Base-by-base conservation (phyloP, 2,797 vertebrate species). In the Typhlichthys eigenmanni region DNA sequence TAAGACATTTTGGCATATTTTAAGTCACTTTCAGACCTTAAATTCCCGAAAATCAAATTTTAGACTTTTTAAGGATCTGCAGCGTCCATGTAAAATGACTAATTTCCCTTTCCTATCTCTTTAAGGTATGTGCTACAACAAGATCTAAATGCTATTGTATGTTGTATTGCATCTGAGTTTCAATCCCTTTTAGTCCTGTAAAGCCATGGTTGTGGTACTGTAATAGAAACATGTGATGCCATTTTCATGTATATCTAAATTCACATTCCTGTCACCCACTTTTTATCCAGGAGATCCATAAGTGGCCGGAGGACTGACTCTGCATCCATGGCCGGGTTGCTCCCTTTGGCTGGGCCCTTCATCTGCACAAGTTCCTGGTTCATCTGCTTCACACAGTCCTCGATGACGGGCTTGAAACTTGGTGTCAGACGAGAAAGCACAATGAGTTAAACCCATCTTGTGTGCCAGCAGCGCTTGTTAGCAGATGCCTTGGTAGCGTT, bases 271-370 rank as follows among this genome's bases (percentile, higher is more conserved):
- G 47, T 64, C 51, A 85, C 94, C 84, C 71, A 99, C 98, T 90
- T 99, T 91, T 96, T 99, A 86, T 99, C 98, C 74, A 99, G 88
- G 62, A 98, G 94, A 76, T 99, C 97, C 97, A 98, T 99, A 16
- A 99, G 94, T 0, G 96, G 95, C 43, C 97, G 89, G 32, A 99
- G 90, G n/a, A 95, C 95, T 0, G 93, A 89, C 86, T 98, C 98
- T 0, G 98, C 96, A 52, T 99, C 96, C 86, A 98, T 91, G 12
- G 95, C 92, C 0, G 95, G 87, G 2, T 93, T 96, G 85, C 92
- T 96, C 57, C 95, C 95, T 73, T 95, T 95, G 24, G 88, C 85
- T 0, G 87, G 60, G 1, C 94, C 92, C 87, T 94, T 95, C 94
- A 98, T 97, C 74, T 95, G 97, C 34, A 92, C 90, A 69, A 99